Conservation (phyloP, 1,140 invertebrate species). For the Camponotus vicinus region DNA sequence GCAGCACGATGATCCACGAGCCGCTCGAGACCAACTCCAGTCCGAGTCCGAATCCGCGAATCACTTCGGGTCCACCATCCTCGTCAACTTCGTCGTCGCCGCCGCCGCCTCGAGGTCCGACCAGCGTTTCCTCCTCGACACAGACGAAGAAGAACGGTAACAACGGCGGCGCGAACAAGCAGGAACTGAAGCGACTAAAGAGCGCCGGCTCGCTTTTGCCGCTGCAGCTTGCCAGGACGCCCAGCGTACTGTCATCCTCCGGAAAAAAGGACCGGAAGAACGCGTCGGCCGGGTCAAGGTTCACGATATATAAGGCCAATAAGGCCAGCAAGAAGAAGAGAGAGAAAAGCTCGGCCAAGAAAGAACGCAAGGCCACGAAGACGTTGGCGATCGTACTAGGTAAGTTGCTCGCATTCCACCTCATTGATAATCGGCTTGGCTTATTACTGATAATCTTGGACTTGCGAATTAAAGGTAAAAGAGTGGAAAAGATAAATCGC, state of each 20-base stretch:
- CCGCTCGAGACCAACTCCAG: constrained; percentile 81
- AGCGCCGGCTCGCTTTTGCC: constrained; percentile 81
- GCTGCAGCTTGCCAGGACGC: constrained; percentile 80
- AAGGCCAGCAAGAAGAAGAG: constrained; percentile 98
- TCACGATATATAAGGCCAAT: constrained; percentile 96
- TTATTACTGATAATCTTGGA: constrained; percentile 35
- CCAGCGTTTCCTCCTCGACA: constrained; percentile 53
- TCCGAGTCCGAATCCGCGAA: constrained; percentile 82
- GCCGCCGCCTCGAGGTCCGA: constrained; percentile 58
- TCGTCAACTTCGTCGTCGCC: constrained; percentile 83
- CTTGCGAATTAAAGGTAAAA: constrained; percentile 1
- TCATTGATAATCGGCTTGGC: constrained; percentile 28
- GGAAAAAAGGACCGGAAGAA: constrained; percentile 90
- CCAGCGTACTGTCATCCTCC: constrained; percentile 77
- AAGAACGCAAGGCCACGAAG: constrained; percentile 99
- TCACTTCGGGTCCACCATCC: constrained; percentile 81
- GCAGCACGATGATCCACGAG: constrained; percentile 80
- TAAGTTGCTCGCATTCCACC: constrained; percentile 81
- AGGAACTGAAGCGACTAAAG: constrained; percentile 82
- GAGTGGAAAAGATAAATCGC: neutral
- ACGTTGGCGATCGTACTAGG: constrained; percentile 99
- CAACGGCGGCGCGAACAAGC: constrained; percentile 75
- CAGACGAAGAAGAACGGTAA: constrained; percentile 82
- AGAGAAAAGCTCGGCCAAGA: constrained; percentile 97
- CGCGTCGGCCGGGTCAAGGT: constrained; percentile 90